Evolutionary conservation across 2,888 invertebrate genomes (phyloP), one percentile per base, ranked within the genome.

Genomic region (Vandiemenella viatica): DNA sequence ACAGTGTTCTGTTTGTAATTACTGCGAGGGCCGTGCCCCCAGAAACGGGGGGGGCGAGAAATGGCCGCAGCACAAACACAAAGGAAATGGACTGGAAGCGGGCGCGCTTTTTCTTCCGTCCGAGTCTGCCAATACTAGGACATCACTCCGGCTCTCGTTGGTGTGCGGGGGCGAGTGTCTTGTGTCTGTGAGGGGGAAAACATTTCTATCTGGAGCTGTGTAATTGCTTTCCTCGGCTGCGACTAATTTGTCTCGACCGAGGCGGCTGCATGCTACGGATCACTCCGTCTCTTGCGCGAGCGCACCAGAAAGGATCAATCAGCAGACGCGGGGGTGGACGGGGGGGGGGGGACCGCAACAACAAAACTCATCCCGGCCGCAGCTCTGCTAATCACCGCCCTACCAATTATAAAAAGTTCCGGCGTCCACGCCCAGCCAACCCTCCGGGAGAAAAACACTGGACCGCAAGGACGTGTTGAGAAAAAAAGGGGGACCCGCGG

Each of bases 341-440:
- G 10, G 42, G 8, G 19, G 18, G 18, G 20, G n/a, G 19, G 42
- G 15, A 13, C 20, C 42, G n/a, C 19, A 38, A 42, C 42, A 19
- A 19, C 42, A 42, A 42, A 42, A 19, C 17, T 17, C 15, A 38
- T n/a, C 32, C 32, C 10, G 32, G 26, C 22, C 51, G 46, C 43
- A 26, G 46, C 50, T 26, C 50, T 50, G 49, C 46, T 50, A 48
- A 49, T 46, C 51, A 40, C 49, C 43, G 43, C 49, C 50, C 51
- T 37, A 47, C 46, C 50, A 48, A 50, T 50, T 51, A 50, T 46
- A 48, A 45, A 45, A 32, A 21, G n/a, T n/a, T n/a, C n/a, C n/a
- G n/a, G n/a, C n/a, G n/a, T n/a, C n/a, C n/a, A n/a, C n/a, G n/a
- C n/a, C n/a, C n/a, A n/a, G n/a, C n/a, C n/a, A n/a, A n/a, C n/a